Percentiles rank a stretch among this genome's conserved stretches.
These are phyloP conservation scores for Podocnemis expansa DNA, from an alignment of 2,113 vertebrate genomes.

Conservation along the genomic window DNA sequence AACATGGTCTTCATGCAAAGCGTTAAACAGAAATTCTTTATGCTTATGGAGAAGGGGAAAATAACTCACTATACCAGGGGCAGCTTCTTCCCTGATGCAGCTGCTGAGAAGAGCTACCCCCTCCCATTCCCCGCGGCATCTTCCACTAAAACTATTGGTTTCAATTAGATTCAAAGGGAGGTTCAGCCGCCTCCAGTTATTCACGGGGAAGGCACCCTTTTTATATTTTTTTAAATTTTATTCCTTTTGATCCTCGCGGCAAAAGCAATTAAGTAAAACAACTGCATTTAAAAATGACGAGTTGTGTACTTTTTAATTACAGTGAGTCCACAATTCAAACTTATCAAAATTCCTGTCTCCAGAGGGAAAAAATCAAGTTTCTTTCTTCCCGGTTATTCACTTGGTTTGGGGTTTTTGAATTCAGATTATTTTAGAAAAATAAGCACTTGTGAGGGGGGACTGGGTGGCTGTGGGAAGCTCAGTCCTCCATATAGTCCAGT, in stretches of 20 bases:
- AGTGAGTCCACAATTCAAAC: slow-evolving; percentile 73
- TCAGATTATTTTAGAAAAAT: slow-evolving; percentile 8
- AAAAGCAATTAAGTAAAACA: slow-evolving; percentile 84
- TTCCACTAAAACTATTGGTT: slow-evolving; percentile 60
- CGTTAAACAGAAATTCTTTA: slow-evolving; percentile 69
- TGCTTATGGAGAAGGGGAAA: slow-evolving; percentile 71
- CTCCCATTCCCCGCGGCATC: slow-evolving; percentile 43
- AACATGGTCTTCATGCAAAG: slow-evolving; percentile 77
- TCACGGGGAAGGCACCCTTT: slow-evolving; percentile 54
- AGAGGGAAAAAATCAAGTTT: slow-evolving; percentile 50
- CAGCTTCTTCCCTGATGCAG: slow-evolving; percentile 69
- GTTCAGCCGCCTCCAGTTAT: slow-evolving; percentile 68
- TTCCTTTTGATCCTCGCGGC: slow-evolving; percentile 40
- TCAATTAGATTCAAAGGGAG: slow-evolving; percentile 76
- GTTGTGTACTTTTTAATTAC: slow-evolving; percentile 79
- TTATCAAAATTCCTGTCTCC: slow-evolving; percentile 52
- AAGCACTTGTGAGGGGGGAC: background rate
- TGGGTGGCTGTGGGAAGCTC: background rate
- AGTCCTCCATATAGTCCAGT: background rate
- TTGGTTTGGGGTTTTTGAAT: background rate
- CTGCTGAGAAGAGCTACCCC: slow-evolving; percentile 57
- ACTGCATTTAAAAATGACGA: slow-evolving; percentile 77
- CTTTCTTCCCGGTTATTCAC: background rate
- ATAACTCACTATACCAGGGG: slow-evolving; percentile 67
- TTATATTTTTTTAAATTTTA: slow-evolving; percentile 48